These are phyloP conservation scores for Mesorhabditis sp. DNA, from an alignment of 2,888 invertebrate species.

Conservation along the genomic window DNA sequence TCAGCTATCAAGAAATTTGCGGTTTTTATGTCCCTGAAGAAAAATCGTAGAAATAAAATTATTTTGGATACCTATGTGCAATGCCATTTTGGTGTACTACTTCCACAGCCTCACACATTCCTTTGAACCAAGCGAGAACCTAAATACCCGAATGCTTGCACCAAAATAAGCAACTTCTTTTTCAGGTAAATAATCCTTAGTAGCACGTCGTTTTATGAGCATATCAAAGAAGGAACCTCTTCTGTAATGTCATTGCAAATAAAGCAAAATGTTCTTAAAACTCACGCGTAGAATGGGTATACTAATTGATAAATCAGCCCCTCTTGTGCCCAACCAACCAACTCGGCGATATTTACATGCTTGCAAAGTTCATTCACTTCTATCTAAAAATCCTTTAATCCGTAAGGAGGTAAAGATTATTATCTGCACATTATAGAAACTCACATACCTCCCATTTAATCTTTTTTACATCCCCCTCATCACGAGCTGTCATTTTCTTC, in stretches of 20 bases:
- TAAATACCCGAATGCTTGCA: slow-evolving; percentile 9
- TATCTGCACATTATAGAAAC: background rate
- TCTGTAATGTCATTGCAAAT: background rate
- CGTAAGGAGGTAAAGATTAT: background rate
- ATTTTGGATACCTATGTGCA: slow-evolving; percentile 23
- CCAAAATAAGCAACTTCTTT: slow-evolving; percentile 6
- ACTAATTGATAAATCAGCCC: slow-evolving; percentile 15
- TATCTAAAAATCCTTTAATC: background rate
- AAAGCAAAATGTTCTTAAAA: background rate
- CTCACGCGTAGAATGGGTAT: slow-evolving; percentile 22
- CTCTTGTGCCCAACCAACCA: background rate
- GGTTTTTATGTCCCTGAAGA: slow-evolving; percentile 76
- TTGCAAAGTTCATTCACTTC: background rate
- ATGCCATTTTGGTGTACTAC: slow-evolving; percentile 32
- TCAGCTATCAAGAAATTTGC: slow-evolving; percentile 77
- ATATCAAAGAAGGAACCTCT: background rate
- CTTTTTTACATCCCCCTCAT: background rate
- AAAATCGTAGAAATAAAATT: background rate
- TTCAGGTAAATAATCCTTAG: slow-evolving; percentile 9
- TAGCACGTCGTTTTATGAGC: slow-evolving; percentile 8
- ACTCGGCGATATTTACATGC: background rate
- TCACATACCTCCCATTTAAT: slow-evolving; percentile 17
- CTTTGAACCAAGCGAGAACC: slow-evolving; percentile 17
- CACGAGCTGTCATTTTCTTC: slow-evolving; percentile 31
- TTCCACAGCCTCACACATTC: slow-evolving; percentile 31